These are phyloP conservation scores for Burhinus oedicnemus DNA, from an alignment of 2,113 vertebrate genomes.

Conservation along the genomic window DNA sequence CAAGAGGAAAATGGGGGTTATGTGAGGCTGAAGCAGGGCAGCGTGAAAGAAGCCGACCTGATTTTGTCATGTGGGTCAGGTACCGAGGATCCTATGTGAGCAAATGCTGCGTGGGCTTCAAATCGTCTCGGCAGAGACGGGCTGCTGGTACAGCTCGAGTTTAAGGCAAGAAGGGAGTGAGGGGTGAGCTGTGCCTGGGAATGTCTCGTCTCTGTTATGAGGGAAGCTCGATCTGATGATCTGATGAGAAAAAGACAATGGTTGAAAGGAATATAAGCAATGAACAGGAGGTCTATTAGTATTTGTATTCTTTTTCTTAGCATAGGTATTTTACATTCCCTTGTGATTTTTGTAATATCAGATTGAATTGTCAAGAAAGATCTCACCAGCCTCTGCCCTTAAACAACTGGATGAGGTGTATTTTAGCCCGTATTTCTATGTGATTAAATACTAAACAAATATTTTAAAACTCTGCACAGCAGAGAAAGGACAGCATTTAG, in stretches of 20 bases:
- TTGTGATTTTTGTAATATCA: background rate
- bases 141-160: background rate
- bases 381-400: background rate
- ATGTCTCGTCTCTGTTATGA: accelerated
- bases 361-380: background rate
- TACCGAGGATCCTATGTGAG: background rate
- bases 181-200: background rate
- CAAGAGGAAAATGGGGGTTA: background rate
- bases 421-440: background rate
- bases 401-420: background rate
- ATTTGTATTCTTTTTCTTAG: background rate
- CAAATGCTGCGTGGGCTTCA: background rate
- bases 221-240: background rate
- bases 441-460: background rate
- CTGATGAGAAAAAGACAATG: background rate
- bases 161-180: background rate
- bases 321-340: background rate
- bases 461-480: background rate
- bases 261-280: background rate
- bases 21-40: background rate
- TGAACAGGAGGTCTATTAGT: background rate
- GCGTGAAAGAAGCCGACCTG: background rate
- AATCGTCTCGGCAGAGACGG: background rate
- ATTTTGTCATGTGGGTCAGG: background rate
- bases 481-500: background rate